Evolutionary conservation across 2,797 vertebrate genomes (phyloP), one percentile per base, ranked within the genome.

Genomic region (Spea hammondii): DNA sequence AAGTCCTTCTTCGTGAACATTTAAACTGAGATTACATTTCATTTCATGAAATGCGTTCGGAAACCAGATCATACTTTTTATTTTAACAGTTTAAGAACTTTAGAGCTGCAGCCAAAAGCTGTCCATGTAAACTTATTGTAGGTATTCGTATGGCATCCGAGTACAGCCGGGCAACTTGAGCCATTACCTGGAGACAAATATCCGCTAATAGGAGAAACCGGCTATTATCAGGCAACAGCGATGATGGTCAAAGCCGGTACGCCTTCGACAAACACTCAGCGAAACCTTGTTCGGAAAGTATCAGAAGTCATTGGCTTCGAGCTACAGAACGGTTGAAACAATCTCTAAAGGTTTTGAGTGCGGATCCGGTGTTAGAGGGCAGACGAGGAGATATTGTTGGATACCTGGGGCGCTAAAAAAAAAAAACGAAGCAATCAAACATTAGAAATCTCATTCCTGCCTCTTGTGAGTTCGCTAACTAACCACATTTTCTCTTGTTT

Each of bases 401-500:
- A 60, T 6, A 0, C 4, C 79, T 83, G 69, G 71, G 8, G 3
- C 75, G 78, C 65, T 13, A 4, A 1, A 68, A 32, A n/a, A 55
- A 78, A 75, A 85, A 83, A 12, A 55, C 67, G 44, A 77, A 73
- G 69, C 69, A 62, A 78, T 12, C 75, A 59, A 8, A 12, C 69
- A 69, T 32, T 74, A 72, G 48, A 83, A 81, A 72, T 12, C 11
- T 0, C 50, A 5, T 46, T 46, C 64, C 32, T 32, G 32, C 32
- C 79, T 71, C 79, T 82, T 55, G 13, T 75, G 65, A 60, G 48
- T 55, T 82, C 73, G 10, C 55, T 57, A 78, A 83, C 13, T 54
- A 65, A 84, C 79, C 68, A 79, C 5, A 0, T 44, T 68, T 79
- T 79, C 17, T 72, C 94, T 96, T 45, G 89, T 94, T 94, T 93